These are phyloP conservation scores for Uria lomvia DNA, from an alignment of 2,113 vertebrate genomes.

Conservation along the genomic window DNA sequence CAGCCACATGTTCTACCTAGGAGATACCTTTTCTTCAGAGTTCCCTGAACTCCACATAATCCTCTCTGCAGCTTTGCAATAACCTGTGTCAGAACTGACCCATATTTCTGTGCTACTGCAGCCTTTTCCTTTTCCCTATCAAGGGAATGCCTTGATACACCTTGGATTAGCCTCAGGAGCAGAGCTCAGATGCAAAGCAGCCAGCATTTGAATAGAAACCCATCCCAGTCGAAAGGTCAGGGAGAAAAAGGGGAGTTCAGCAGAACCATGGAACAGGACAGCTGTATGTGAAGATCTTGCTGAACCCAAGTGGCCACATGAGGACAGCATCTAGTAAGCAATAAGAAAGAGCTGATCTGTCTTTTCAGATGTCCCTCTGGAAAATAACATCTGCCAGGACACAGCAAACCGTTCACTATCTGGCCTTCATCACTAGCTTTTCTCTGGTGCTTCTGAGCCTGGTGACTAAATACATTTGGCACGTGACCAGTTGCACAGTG, in stretches of 20 bases:
- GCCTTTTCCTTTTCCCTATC: not conserved
- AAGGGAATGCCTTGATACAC: not conserved
- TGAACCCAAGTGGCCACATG: not conserved
- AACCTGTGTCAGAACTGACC: not conserved
- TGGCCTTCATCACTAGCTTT: not conserved
- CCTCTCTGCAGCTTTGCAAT: not conserved
- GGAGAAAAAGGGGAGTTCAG: not conserved
- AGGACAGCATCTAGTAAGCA: constrained; percentile 42
- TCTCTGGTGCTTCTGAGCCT: not conserved
- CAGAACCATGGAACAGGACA: not conserved
- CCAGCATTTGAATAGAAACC: not conserved
- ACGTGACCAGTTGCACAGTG: not conserved
- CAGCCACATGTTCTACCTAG: not conserved
- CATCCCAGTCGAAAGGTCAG: not conserved
- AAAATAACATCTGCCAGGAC: not conserved
- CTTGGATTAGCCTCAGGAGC: not conserved
- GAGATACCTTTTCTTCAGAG: not conserved
- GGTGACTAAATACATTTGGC: not conserved
- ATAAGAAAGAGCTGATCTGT: not conserved
- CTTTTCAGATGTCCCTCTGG: not conserved
- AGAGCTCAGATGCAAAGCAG: not conserved
- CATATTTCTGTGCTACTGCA: not conserved
- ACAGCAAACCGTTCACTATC: not conserved
- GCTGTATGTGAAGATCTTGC: not conserved
- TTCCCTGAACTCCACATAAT: not conserved